Conservation (phyloP, 2,888 invertebrate genomes). For the Pristionchus exspectatus region DNA sequence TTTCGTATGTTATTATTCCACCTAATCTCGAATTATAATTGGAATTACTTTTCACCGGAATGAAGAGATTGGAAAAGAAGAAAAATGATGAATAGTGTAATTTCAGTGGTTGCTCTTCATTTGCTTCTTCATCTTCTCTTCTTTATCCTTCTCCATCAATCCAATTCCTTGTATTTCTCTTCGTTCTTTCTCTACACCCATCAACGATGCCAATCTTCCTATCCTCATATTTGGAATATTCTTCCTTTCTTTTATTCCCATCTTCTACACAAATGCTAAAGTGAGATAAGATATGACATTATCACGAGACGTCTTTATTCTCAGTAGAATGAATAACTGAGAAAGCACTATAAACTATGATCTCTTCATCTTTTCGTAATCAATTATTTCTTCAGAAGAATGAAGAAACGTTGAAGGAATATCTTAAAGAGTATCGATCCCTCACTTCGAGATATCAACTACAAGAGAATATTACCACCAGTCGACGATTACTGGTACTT, state of each 20-base stretch:
- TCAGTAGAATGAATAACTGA: neutral
- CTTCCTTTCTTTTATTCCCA: constrained; percentile 1
- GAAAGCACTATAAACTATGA: neutral
- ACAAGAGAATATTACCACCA: constrained; percentile 12
- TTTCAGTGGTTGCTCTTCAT: neutral
- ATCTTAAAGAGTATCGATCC: constrained; percentile 13
- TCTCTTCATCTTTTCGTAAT: neutral
- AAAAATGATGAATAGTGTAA: neutral
- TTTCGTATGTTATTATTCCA: neutral
- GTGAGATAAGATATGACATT: neutral
- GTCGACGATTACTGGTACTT: constrained; percentile 26
- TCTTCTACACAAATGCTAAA: neutral
- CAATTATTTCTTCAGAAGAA: constrained; percentile 19
- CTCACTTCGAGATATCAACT: constrained; percentile 45
- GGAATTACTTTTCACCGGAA: neutral
- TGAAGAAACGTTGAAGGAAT: neutral
- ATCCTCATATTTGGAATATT: constrained; percentile 24
- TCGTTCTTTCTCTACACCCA: neutral
- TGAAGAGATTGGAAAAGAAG: neutral
- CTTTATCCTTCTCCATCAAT: neutral
- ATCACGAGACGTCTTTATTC: neutral
- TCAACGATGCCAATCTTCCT: neutral
- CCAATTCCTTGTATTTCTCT: constrained; percentile 3
- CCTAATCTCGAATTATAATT: neutral
- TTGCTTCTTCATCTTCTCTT: neutral